A percentile compares a stretch with the other conserved stretches of the same genome.
phyloP scores from a whole-genome alignment of 2,113 vertebrate genomes.

The Otolemur garnettii region DNA sequence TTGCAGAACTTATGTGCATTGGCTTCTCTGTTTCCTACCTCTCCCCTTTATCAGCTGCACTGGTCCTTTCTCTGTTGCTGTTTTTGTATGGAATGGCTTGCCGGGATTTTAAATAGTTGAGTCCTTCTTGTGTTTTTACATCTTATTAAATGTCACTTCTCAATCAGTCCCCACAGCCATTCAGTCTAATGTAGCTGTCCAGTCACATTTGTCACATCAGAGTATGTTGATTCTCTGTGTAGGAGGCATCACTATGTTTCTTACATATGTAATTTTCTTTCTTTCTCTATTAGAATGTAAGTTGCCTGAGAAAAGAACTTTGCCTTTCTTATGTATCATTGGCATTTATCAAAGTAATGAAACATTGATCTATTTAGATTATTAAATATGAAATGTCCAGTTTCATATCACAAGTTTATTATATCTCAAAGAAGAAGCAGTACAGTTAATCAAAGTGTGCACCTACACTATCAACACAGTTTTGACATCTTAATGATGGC shows the following conservation, averaged over 20 bases:
- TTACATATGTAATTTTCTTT: conserved; percentile 7
- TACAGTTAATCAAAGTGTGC: too few relatives aligned
- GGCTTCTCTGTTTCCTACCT: neutral
- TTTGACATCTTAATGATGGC: too few relatives aligned
- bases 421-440: too few relatives aligned
- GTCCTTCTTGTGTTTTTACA: conserved; percentile 25
- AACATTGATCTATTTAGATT: neutral
- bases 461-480: too few relatives aligned
- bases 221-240: neutral
- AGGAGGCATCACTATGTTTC: neutral
- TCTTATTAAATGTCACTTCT: neutral
- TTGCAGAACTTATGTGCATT: neutral
- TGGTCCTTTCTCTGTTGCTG: neutral
- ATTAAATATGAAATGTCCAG: too few relatives aligned
- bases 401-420: too few relatives aligned
- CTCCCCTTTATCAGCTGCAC: neutral
- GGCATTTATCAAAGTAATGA: conserved; percentile 10
- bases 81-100: conserved; percentile 33
- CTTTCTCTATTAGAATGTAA: neutral
- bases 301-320: neutral
- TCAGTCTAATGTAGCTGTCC: neutral
- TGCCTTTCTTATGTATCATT: conserved; percentile 37
- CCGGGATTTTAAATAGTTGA: neutral
- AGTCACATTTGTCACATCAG: neutral
- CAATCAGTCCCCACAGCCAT: neutral